Conservation (phyloP, 1,140 invertebrate genomes). For the Kradibia gibbosae region DNA sequence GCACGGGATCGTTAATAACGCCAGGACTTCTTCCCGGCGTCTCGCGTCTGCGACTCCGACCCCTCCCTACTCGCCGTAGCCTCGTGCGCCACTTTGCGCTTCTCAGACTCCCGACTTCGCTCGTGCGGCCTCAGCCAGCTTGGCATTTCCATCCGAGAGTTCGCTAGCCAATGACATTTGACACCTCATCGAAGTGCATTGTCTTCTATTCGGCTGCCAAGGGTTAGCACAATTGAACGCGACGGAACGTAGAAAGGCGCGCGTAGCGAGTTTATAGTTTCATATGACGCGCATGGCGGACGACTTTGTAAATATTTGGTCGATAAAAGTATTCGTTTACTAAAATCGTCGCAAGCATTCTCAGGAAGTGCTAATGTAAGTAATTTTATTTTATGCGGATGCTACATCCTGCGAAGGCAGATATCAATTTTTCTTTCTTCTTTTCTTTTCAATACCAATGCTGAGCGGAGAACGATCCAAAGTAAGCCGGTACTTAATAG, state of each 20-base stretch:
- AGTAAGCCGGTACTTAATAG: too few relatives aligned
- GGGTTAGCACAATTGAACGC: too few relatives aligned
- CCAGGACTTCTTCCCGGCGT: background rate
- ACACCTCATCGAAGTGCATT: background rate
- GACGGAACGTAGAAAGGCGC: too few relatives aligned
- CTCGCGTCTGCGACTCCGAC: background rate
- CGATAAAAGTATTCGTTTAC: background rate
- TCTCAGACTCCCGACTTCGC: background rate
- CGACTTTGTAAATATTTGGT: too few relatives aligned
- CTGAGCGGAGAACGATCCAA: too few relatives aligned
- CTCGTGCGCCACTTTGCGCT: background rate
- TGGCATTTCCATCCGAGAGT: too few relatives aligned
- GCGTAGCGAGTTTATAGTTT: too few relatives aligned
- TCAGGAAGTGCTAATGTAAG: background rate
- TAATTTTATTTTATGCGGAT: background rate
- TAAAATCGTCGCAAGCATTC: background rate
- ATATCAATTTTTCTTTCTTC: too few relatives aligned
- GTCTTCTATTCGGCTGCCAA: background rate
- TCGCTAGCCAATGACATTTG: background rate
- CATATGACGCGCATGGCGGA: too few relatives aligned
- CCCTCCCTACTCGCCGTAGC: background rate
- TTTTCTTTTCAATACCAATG: too few relatives aligned
- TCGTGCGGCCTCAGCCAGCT: background rate
- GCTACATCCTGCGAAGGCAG: background rate
- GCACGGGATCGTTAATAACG: constrained; percentile 34